These are phyloP conservation scores for Todus mexicanus DNA, from an alignment of 2,797 vertebrate genomes.

Conservation along the genomic window DNA sequence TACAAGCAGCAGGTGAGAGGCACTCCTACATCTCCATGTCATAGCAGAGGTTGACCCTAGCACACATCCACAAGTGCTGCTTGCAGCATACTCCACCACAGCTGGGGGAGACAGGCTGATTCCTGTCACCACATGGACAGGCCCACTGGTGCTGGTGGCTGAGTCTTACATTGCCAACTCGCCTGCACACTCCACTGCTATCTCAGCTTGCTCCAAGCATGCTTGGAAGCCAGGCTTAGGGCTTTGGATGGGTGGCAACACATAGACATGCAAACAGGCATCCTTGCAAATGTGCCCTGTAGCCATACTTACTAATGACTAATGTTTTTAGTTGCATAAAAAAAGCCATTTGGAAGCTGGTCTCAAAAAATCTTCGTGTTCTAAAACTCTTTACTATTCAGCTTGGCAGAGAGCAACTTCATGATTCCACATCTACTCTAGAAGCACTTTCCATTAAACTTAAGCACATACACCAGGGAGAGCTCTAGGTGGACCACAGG, in stretches of 20 bases:
- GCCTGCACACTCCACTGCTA: rapidly evolving
- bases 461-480: background rate
- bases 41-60: background rate
- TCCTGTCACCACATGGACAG: rapidly evolving
- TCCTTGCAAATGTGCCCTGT: background rate
- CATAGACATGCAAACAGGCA: rapidly evolving
- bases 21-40: background rate
- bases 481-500: background rate
- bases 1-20: background rate
- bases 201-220: background rate
- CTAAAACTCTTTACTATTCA: background rate
- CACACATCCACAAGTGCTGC: rapidly evolving
- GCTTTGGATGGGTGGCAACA: background rate
- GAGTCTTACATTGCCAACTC: background rate
- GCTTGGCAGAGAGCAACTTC: background rate
- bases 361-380: background rate
- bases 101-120: background rate
- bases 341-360: background rate
- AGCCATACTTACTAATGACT: background rate
- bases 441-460: background rate
- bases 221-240: background rate
- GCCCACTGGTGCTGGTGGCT: rapidly evolving
- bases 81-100: rapidly evolving
- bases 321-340: background rate
- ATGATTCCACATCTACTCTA: background rate